Conservation (phyloP, 2,888 invertebrate genomes). For the Oscheius sp. region DNA sequence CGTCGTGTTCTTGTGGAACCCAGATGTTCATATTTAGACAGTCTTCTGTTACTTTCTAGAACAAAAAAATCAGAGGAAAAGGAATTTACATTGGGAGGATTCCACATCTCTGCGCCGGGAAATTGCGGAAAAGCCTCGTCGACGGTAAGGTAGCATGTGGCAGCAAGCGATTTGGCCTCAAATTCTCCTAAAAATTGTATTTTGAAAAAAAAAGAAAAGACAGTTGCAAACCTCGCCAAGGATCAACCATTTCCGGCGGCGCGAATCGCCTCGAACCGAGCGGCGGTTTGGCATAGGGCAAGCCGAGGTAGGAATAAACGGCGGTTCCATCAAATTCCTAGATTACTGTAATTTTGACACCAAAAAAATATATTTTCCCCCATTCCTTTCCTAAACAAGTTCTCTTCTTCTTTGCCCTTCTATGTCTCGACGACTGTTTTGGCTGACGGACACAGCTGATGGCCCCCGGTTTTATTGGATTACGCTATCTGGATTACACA, state of each 20-base stretch:
- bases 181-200: slow-evolving; percentile 57
- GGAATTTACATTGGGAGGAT: slow-evolving; percentile 83
- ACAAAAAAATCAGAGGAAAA: background rate
- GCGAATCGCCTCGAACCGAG: slow-evolving; percentile 59
- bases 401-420: too few species aligned
- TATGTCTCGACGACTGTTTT: too few species aligned
- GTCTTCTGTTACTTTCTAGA: slow-evolving; percentile 79
- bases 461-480: too few species aligned
- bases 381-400: background rate
- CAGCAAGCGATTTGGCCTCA: slow-evolving; percentile 52
- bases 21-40: slow-evolving; percentile 94
- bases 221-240: slow-evolving; percentile 32
- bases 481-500: too few species aligned
- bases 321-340: slow-evolving; percentile 48
- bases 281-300: slow-evolving; percentile 67
- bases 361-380: background rate
- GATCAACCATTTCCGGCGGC: slow-evolving; percentile 59
- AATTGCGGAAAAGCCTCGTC: slow-evolving; percentile 68
- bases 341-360: slow-evolving; percentile 3
- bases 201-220: background rate
- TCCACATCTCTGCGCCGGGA: slow-evolving; percentile 89
- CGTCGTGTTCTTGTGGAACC: slow-evolving; percentile 76
- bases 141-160: slow-evolving; percentile 62
- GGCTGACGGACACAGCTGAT: too few species aligned
- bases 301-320: slow-evolving; percentile 62